A percentile compares a stretch with the other conserved stretches of the same genome.
phyloP scores from a whole-genome alignment of 2,113 vertebrate species.

The Aldabrachelys gigantea region DNA sequence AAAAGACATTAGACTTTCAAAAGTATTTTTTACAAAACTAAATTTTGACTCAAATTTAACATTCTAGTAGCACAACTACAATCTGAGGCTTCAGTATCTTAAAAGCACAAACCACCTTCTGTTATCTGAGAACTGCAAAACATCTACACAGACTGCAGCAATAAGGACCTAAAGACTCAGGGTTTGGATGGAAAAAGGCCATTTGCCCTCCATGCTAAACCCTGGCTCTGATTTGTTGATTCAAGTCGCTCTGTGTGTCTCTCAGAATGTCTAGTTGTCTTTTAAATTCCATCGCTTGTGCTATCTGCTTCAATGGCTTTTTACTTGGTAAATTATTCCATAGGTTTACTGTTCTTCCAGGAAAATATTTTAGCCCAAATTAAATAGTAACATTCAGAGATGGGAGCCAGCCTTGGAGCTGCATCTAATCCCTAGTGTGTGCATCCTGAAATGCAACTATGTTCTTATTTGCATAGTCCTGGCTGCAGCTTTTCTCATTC shows the following conservation, averaged over 20 bases:
- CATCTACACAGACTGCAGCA: background rate
- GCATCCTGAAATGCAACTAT: background rate
- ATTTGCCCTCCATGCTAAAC: background rate
- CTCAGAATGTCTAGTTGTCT: conserved; percentile 25
- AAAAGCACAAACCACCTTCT: background rate
- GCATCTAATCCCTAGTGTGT: background rate
- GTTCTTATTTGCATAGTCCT: background rate
- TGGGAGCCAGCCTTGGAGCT: background rate
- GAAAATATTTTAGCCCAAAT: background rate
- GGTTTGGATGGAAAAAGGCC: background rate
- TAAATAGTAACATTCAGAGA: background rate
- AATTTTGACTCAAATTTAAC: background rate
- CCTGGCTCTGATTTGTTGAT: background rate
- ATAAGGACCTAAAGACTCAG: background rate
- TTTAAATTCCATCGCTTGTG: conserved; percentile 11
- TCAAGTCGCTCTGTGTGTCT: background rate
- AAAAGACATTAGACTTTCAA: background rate
- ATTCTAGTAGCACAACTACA: background rate
- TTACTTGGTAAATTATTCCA: background rate
- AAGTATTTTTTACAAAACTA: background rate
- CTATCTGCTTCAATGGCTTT: conserved; percentile 34
- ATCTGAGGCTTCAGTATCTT: background rate
- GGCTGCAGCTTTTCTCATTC: background rate
- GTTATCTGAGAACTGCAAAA: background rate
- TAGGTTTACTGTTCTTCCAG: background rate